Evolutionary conservation across 2,888 invertebrate species (phyloP).

Genomic region (Asteroscopus sphinx): DNA sequence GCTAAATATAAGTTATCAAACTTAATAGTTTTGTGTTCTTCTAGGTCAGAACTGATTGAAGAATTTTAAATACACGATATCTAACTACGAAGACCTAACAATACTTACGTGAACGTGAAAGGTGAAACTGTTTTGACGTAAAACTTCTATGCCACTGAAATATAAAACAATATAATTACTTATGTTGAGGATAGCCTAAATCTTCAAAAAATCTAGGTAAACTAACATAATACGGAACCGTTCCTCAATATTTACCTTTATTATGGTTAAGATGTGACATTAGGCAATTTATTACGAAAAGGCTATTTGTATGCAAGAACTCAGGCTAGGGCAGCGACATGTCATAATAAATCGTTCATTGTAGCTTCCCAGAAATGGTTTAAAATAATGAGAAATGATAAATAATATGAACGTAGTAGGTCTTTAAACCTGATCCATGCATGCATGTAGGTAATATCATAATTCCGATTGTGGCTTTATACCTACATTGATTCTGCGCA

Average conservation of each 20-base stretch:
- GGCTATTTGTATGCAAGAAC: constrained; percentile 46
- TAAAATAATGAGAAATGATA: constrained; percentile 13
- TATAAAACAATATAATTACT: not conserved
- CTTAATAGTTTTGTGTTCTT: not conserved
- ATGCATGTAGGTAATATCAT: constrained; percentile 14
- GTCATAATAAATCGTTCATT: constrained; percentile 40
- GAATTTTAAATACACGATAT: too few relatives aligned
- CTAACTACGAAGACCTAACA: too few relatives aligned
- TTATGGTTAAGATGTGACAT: constrained; percentile 45
- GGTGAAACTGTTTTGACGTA: too few relatives aligned
- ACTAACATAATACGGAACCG: constrained; percentile 40
- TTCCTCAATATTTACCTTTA: constrained; percentile 28
- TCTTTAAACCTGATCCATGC: constrained; percentile 17
- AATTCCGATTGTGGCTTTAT: constrained; percentile 30
- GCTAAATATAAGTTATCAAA: constrained; percentile 3
- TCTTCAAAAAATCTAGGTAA: not conserved
- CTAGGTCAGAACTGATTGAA: too few relatives aligned
- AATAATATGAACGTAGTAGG: constrained; percentile 2
- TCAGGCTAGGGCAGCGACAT: constrained; percentile 34
- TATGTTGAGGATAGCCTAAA: not conserved
- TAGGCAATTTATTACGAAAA: constrained; percentile 50
- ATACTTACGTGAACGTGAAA: too few relatives aligned
- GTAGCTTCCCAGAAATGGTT: constrained; percentile 35
- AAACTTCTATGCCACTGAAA: too few relatives aligned
- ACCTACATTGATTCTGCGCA: constrained; percentile 25